Conservation (phyloP, 2,797 vertebrate genomes). For the Poecilia picta region DNA sequence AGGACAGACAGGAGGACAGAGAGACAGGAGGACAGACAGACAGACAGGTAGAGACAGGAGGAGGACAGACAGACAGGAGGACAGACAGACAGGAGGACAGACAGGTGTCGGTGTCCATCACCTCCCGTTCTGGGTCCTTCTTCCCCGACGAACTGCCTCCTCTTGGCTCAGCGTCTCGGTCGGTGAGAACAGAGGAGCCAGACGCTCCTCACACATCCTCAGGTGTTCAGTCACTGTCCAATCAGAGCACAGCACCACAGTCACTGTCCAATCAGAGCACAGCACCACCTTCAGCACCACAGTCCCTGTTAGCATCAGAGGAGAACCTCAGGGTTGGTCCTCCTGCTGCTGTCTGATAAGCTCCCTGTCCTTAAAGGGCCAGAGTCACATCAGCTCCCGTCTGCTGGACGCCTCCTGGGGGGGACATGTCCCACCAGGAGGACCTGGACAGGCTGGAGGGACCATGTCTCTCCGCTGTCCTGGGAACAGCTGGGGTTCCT, state of each 20-base stretch:
- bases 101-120: conserved; percentile 10
- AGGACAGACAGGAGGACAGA: too few relatives aligned
- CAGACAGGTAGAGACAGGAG: background rate
- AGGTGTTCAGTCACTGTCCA: conserved; percentile 83
- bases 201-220: conserved; percentile 89
- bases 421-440: too few relatives aligned
- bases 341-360: background rate
- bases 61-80: background rate
- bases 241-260: conserved; percentile 33
- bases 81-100: background rate
- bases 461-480: too few relatives aligned
- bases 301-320: too few relatives aligned
- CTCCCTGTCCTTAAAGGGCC: background rate
- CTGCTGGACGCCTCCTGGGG: too few relatives aligned
- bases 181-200: conserved; percentile 83
- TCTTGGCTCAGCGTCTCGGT: conserved; percentile 77
- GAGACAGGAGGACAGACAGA: background rate
- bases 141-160: conserved; percentile 72
- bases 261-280: too few relatives aligned
- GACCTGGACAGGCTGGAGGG: too few relatives aligned
- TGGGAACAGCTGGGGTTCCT: too few relatives aligned
- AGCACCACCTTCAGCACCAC: too few relatives aligned
- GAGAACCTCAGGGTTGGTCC: background rate
- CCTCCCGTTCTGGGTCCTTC: conserved; percentile 89
- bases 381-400: too few relatives aligned